phyloP scores from a whole-genome alignment of 2,113 vertebrate species.

The Mungos mungo region DNA sequence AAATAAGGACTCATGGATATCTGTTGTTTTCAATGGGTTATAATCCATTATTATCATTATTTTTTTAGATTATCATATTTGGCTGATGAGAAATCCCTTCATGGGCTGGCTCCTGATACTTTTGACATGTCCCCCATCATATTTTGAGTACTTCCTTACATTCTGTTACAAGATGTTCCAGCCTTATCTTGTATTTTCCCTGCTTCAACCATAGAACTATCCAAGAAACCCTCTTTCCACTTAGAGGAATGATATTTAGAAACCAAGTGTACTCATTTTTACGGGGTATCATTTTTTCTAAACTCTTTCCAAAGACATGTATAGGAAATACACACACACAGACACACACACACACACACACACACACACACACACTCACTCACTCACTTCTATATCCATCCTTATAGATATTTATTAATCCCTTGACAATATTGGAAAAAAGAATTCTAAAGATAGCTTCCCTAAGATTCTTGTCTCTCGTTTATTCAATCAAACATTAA shows the following conservation, averaged over 20 bases:
- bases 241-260: background rate
- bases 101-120: background rate
- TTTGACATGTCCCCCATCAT: background rate
- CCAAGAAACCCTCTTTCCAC: background rate
- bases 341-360: too few species aligned
- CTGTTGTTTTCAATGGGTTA: slow-evolving; percentile 28
- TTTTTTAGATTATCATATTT: background rate
- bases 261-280: background rate
- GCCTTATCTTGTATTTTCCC: background rate
- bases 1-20: background rate
- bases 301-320: background rate
- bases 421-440: background rate
- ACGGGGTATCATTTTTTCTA: background rate
- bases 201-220: background rate
- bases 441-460: background rate
- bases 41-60: background rate
- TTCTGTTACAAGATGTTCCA: background rate
- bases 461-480: background rate
- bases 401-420: background rate
- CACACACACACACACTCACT: too few species aligned
- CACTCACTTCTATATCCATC: background rate
- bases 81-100: background rate
- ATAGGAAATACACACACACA: background rate
- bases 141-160: background rate
- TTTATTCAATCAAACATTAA: slow-evolving; percentile 17